Evolutionary conservation across 2,888 invertebrate genomes (phyloP), one percentile per base, ranked within the genome.

Genomic region (Cinara cedri): DNA sequence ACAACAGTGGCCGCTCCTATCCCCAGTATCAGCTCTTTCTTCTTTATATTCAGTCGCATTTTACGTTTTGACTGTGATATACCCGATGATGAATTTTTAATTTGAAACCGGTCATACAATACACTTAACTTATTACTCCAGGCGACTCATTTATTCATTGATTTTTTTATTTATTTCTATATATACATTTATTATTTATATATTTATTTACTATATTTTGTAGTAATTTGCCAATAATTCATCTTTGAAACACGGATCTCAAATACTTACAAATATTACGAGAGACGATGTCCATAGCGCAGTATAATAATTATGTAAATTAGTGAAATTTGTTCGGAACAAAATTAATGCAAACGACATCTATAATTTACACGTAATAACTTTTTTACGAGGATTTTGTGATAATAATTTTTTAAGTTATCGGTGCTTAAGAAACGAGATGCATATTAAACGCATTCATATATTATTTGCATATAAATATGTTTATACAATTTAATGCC

Each of bases 331-430:
- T 34, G 49, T 62, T 57, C 8, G 21, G 42, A 60, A 49, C 19
- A 14, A 14, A 62, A 62, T 34, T 49, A 21, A 49, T 74, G 51
- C 34, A 49, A 74, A 51, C 16, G 6, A 51, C 21, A 21, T 51
- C 11, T 21, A 62, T 74, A 74, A 74, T 42, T 11, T 34, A 42
- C 34, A 42, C 34, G 16, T 51, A 62, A 74, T 62, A 74, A 51
- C n/a, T 16, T 74, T 74, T 63, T 51, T 63, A 34, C 6, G 46
- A 34, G 51, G 34, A 42, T 34, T 62, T 62, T 51, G 16, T 34
- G 51, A 51, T 74, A 74, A 51, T 0, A 51, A 34, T 51, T 74
- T 74, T 63, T 34, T 51, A 74, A 74, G 62, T 62, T 34, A 51
- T 51, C 11, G 34, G 49, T 51, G 51, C 21, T 49, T 19, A 62